phyloP scores from a whole-genome alignment of 2,888 invertebrate genomes.

The Cabera pusaria region DNA sequence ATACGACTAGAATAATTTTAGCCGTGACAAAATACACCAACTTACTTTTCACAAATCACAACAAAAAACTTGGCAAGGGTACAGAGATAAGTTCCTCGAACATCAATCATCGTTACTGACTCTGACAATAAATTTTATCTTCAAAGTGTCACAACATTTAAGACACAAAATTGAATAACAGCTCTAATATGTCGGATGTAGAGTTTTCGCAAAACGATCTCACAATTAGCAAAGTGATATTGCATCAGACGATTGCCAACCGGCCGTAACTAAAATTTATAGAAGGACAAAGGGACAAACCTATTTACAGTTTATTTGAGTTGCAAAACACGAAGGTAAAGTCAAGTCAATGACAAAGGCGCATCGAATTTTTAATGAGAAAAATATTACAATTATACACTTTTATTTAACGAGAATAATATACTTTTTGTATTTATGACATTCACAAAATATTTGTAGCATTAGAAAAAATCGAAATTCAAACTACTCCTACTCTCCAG shows the following conservation, averaged over 20 bases:
- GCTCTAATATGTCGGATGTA: conserved; percentile 6
- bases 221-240: conserved; percentile 2
- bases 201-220: conserved; percentile 5
- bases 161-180: conserved; percentile 6
- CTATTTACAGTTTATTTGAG: neutral
- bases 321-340: neutral
- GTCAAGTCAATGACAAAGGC: too few species aligned
- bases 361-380: too few species aligned
- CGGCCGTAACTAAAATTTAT: conserved; percentile 3
- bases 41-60: conserved; percentile 7
- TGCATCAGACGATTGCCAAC: conserved; percentile 12
- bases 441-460: too few species aligned
- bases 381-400: too few species aligned
- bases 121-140: conserved; percentile 16
- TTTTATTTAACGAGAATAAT: too few species aligned
- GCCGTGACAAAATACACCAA: neutral
- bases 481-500: too few species aligned
- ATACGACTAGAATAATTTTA: neutral
- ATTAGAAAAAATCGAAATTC: too few species aligned
- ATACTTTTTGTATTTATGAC: too few species aligned
- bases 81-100: conserved; percentile 19
- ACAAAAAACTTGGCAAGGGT: conserved; percentile 23
- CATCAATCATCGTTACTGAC: conserved; percentile 25
- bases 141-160: conserved; percentile 15
- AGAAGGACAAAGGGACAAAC: conserved; percentile 12